Base-by-base conservation (phyloP, 2,797 vertebrate species). In the Lophius americanus region DNA sequence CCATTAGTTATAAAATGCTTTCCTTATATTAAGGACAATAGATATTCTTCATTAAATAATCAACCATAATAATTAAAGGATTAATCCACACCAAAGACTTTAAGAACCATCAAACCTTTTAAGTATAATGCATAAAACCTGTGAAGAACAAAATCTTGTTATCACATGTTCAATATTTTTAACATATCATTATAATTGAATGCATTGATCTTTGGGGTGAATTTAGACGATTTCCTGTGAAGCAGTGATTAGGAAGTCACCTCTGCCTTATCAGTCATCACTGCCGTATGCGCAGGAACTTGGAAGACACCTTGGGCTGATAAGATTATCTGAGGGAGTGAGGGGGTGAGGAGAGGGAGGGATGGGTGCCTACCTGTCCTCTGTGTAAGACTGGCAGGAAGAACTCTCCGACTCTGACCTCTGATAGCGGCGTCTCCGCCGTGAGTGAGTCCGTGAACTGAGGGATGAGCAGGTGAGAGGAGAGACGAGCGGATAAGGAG, bases 361-460 rank as follows among this genome's bases (percentile, higher is more conserved):
- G 37, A 41, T 1, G 50, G 38, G 3, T 4, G 0, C 85, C 87
- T 92, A 98, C 97, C 98, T 97, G 94, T 92, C 95, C 77, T 92
- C 92, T 73, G 92, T 86, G 54, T 90, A 92, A 14, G 94, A 95
- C 5, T 84, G 93, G 49, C 93, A 94, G 79, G 91, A 92, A 0
- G 94, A 95, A 87, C 92, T 94, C 78, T 92, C 91, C 0, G 94
- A 95, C 81, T 92, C 85, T 7, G 95, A 95, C 89, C 90, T 94
- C 83, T 88, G 89, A 78, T 86, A 92, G 44, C 78, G 94, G 3
- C 91, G 95, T 60, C 79, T 93, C 68, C 90, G 92, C 60, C 86
- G 92, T 2, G 92, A 64, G 71, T 87, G 94, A 77, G 93, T 95
- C 89, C 90, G 92, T 10, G 95, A 96, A 84, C 97, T 98, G 93